Conservation (phyloP, 2,888 invertebrate genomes). For the Agrochola litura region DNA sequence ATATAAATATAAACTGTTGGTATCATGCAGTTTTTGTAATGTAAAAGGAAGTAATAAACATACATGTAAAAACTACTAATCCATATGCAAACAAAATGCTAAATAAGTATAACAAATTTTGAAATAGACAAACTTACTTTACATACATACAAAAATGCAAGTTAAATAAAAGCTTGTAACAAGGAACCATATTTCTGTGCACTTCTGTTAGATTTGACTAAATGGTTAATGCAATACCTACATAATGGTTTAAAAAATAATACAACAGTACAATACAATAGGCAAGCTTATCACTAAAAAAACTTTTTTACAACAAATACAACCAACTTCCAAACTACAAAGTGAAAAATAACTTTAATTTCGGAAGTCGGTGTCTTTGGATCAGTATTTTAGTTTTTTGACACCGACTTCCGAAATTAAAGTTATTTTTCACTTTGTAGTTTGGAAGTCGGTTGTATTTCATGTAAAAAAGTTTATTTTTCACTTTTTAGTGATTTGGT, state of each 20-base stretch:
- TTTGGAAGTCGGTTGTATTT: too few species aligned
- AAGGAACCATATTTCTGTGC: not conserved
- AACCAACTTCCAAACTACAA: too few species aligned
- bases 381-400: too few species aligned
- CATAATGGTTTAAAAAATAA: not conserved
- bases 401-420: too few species aligned
- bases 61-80: not conserved
- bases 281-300: not conserved
- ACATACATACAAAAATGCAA: too few species aligned
- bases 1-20: conserved; percentile 4
- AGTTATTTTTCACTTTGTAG: too few species aligned
- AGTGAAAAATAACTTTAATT: too few species aligned
- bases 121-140: not conserved
- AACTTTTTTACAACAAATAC: too few species aligned
- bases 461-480: too few species aligned
- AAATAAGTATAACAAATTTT: not conserved
- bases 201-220: not conserved
- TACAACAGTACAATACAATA: not conserved
- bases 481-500: too few species aligned
- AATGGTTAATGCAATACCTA: not conserved
- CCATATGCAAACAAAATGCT: not conserved
- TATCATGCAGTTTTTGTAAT: not conserved
- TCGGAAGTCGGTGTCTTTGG: too few species aligned
- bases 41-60: not conserved
- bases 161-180: not conserved